Conservation (phyloP, 2,113 vertebrate genomes). For the Eurypyga helias region DNA sequence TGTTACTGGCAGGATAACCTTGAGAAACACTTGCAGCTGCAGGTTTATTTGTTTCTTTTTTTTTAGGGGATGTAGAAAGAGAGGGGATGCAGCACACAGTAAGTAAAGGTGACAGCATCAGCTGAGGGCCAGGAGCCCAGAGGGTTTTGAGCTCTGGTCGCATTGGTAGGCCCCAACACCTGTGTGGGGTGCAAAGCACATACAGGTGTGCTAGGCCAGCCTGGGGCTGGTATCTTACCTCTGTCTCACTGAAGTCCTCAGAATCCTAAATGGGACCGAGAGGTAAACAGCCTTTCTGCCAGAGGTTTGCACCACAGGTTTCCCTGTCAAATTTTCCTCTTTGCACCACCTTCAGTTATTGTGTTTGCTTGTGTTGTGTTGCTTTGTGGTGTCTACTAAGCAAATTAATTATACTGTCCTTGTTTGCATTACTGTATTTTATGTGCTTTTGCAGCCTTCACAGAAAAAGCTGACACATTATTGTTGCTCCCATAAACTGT, state of each 20-base stretch:
- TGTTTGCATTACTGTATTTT: background rate
- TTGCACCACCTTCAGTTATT: background rate
- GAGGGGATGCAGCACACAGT: rapidly evolving
- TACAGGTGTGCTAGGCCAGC: background rate
- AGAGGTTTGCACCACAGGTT: background rate
- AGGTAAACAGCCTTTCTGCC: background rate
- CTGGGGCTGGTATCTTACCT: background rate
- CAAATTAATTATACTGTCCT: background rate
- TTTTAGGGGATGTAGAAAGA: background rate
- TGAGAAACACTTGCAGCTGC: background rate
- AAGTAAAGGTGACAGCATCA: background rate
- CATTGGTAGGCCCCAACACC: background rate
- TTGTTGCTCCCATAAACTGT: background rate
- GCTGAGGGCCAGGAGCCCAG: background rate
- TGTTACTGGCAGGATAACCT: background rate
- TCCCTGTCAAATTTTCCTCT: background rate
- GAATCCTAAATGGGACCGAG: background rate
- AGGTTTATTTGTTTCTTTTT: background rate
- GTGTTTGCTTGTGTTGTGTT: background rate
- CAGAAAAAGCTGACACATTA: background rate
- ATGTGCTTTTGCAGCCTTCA: background rate
- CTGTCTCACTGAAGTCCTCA: background rate
- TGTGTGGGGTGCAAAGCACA: background rate
- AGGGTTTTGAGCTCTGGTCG: rapidly evolving
- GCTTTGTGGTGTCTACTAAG: background rate